Evolutionary conservation across 2,113 vertebrate genomes (phyloP), one percentile per base, ranked within the genome.

Genomic region (Oreochromis aureus): DNA sequence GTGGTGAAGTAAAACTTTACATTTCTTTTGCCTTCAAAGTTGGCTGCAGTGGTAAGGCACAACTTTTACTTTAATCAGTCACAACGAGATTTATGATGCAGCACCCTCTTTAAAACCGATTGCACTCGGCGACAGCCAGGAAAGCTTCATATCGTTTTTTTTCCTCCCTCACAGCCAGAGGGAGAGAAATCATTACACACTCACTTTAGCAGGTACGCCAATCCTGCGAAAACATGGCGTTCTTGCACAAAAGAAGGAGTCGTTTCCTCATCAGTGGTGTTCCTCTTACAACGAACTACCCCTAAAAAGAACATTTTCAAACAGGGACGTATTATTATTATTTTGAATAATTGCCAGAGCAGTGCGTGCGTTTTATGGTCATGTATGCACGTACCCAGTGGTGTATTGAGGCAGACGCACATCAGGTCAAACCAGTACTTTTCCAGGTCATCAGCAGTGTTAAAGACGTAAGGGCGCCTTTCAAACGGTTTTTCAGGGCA

Each of bases 381-480:
- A 30, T 32, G 54, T 19, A 3, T n/a, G 24, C 2, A 1, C 11
- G 32, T 97, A 99, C 98, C 98, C 87, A 99, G 80, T 0, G 98
- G 98, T 7, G 98, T 99, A 10, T 98, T 99, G 54, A 99, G 98
- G 95, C 98, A 99, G 93, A 99, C 97, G 34, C 97, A 99, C 95
- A 99, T 97, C 92, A 99, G 90, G 48, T 99, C 98, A 24, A 99
- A 99, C 99, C 99, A 99, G 94, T 97, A 99, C 95, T 96, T 98
- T 69, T 99, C 98, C 59, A 99, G 96, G 0, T 99, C 97, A 41
- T 98, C 96, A 19, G 95, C 86, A 2, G 95, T 96, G 84, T 91
- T 96, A 55, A 99, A 96, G 1, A 94, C 87, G 0, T 99, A 99
- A 0, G 73, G 88, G 1, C 98, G 97, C 32, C 93, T 95, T 71